phyloP scores from a whole-genome alignment of 1,140 invertebrate species.

The Papilio helenus region DNA sequence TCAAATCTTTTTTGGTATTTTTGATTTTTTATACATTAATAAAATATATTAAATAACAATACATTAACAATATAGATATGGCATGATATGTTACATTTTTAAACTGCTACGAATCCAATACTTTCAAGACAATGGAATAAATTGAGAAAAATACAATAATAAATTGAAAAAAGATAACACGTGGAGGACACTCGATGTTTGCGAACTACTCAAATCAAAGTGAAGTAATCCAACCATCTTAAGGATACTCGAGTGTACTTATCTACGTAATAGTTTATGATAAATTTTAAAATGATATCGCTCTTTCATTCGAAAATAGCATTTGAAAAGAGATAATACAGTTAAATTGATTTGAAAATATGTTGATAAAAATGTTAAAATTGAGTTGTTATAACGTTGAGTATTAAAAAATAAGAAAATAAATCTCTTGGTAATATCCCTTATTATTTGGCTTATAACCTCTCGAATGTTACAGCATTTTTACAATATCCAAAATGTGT shows the following conservation, averaged over 20 bases:
- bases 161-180: constrained; percentile 17
- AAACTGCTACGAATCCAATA: too few species aligned
- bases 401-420: too few species aligned
- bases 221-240: constrained; percentile 55
- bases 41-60: not conserved
- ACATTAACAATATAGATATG: not conserved
- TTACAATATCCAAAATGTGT: not conserved
- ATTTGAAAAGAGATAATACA: not conserved
- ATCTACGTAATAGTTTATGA: constrained; percentile 47
- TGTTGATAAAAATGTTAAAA: not conserved
- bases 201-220: constrained; percentile 54
- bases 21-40: not conserved
- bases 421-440: not conserved
- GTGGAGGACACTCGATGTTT: constrained; percentile 30
- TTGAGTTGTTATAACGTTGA: not conserved
- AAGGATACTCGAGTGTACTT: constrained; percentile 46
- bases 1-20: not conserved
- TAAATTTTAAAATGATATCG: constrained; percentile 47
- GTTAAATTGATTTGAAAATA: not conserved
- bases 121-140: not conserved
- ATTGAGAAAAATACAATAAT: not conserved
- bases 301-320: constrained; percentile 7
- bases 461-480: not conserved
- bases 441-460: not conserved
- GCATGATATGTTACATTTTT: too few species aligned